Conservation (phyloP, 64 coral and sea anemone genomes). For the Porites australiensis region DNA sequence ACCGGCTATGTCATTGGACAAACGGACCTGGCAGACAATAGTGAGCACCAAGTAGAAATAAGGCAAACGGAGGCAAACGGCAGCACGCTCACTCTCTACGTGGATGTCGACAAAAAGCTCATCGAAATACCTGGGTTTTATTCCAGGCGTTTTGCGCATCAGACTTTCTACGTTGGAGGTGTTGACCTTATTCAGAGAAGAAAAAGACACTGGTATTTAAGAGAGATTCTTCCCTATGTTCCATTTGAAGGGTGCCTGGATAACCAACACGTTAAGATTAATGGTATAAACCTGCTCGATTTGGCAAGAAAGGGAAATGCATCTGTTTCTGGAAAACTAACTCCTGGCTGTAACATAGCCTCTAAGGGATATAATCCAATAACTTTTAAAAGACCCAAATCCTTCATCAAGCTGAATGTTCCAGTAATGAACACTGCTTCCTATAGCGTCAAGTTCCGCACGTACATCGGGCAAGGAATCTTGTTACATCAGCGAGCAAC, state of each 20-base stretch:
- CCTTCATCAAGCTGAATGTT: slow-evolving; percentile 55
- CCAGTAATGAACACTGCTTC: slow-evolving; percentile 33
- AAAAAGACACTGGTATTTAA: neutral
- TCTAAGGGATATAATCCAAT: slow-evolving; percentile 49
- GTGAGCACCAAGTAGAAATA: slow-evolving; percentile 83
- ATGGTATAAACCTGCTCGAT: slow-evolving; percentile 49
- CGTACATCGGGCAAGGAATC: slow-evolving; percentile 70
- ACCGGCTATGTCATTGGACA: neutral
- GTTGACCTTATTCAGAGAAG: slow-evolving; percentile 36
- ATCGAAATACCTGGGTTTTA: slow-evolving; percentile 43
- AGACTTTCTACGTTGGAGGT: slow-evolving; percentile 78
- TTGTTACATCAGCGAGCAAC: slow-evolving; percentile 69
- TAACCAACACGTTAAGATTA: slow-evolving; percentile 29
- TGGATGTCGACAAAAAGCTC: slow-evolving; percentile 10
- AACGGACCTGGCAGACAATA: slow-evolving; percentile 77
- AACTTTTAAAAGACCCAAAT: slow-evolving; percentile 56
- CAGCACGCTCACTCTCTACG: slow-evolving; percentile 7
- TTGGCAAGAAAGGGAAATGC: slow-evolving; percentile 35
- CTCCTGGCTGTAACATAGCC: slow-evolving; percentile 36
- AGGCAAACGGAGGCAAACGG: neutral
- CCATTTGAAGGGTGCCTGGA: slow-evolving; percentile 82
- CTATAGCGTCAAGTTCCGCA: slow-evolving; percentile 88
- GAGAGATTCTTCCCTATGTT: slow-evolving; percentile 44
- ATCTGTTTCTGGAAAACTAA: slow-evolving; percentile 26
- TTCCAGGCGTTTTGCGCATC: slow-evolving; percentile 42